Conservation (phyloP, 2,113 vertebrate species). For the Psettodes erumei region DNA sequence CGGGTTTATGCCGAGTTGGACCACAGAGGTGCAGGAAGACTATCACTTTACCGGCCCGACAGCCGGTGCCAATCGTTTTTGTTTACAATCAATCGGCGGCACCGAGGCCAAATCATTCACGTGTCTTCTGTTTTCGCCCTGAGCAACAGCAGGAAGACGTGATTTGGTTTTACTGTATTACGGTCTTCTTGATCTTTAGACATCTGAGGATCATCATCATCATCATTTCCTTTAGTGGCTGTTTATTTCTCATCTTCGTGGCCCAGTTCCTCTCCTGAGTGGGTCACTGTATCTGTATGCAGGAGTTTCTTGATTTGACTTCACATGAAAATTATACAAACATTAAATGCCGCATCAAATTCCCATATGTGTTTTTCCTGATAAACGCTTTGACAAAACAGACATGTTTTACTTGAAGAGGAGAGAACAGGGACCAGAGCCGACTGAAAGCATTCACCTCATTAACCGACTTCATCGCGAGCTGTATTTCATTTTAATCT, state of each 20-base stretch:
- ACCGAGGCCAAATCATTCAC: not conserved
- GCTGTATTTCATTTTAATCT: conserved; percentile 72
- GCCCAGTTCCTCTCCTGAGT: no score
- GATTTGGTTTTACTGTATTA: no score
- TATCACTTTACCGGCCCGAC: not conserved
- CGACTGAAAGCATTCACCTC: conserved; percentile 23
- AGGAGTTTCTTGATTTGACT: not conserved
- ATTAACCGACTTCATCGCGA: conserved; percentile 49
- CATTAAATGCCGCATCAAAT: no score
- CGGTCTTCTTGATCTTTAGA: no score
- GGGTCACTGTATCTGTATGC: no score
- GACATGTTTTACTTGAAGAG: not conserved
- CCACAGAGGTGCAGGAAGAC: not conserved
- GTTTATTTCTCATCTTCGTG: no score
- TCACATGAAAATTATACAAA: not conserved
- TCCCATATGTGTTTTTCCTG: not conserved
- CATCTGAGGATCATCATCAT: no score
- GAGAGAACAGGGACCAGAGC: not conserved
- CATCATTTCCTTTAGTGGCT: no score
- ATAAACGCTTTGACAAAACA: not conserved
- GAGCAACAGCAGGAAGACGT: no score
- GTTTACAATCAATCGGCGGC: not conserved
- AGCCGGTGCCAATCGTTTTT: not conserved
- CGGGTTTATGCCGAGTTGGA: not conserved
- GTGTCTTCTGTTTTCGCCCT: not conserved